Conservation (phyloP, 2,113 vertebrate species). For the Centropus unirufus region DNA sequence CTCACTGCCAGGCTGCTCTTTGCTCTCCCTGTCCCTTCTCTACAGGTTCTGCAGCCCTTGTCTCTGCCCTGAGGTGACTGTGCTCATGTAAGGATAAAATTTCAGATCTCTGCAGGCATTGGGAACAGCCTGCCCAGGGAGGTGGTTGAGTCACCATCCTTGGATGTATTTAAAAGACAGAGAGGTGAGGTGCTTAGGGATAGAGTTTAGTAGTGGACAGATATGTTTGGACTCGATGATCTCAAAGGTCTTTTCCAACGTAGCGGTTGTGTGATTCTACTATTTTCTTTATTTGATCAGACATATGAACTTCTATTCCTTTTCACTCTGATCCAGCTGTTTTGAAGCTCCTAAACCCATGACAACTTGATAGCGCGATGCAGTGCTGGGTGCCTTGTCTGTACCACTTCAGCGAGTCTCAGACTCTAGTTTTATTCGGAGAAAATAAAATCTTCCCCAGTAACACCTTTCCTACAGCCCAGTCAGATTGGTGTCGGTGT, state of each 20-base stretch:
- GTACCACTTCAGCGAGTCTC: background rate
- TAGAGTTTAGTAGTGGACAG: too few relatives aligned
- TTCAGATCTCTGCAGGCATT: background rate
- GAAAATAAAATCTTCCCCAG: background rate
- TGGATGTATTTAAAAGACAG: too few relatives aligned
- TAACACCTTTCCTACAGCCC: background rate
- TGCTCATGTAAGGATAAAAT: background rate
- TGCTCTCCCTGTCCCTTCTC: background rate
- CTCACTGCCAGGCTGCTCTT: background rate
- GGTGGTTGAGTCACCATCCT: too few relatives aligned
- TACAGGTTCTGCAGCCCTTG: background rate
- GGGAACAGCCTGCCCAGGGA: background rate
- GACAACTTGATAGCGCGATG: accelerated
- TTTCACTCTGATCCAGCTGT: background rate
- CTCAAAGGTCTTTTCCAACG: too few relatives aligned
- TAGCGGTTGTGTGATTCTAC: too few relatives aligned
- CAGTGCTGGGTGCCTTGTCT: background rate
- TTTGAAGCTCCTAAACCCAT: background rate
- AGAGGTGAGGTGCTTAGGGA: too few relatives aligned
- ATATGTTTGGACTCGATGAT: too few relatives aligned
- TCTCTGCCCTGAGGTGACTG: background rate
- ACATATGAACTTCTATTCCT: background rate
- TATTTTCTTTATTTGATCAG: background rate
- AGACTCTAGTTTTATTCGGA: background rate
- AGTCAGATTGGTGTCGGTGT: background rate